Base-by-base conservation (phyloP, 2,888 invertebrate genomes). In the Andrena hattorfiana region DNA sequence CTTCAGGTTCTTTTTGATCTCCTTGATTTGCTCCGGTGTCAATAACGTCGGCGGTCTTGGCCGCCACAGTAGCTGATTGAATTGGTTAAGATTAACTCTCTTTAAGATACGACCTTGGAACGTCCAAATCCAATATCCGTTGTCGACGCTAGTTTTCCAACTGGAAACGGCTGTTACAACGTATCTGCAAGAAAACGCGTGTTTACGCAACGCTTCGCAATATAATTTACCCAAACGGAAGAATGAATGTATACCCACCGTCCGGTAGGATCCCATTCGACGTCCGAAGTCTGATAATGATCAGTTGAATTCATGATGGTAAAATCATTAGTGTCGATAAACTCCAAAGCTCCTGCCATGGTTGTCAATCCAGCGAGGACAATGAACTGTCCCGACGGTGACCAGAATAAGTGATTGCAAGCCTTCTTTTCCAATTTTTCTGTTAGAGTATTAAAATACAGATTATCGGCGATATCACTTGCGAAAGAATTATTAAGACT, bases 261-360 rank as follows among this genome's bases (percentile, higher is more conserved):
- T 1, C 99, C 99, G 2, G 99, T 99, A 1, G 99, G 99, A 94
- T 99, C 99, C 99, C 99, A 99, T 94, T 99, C 99, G 1, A 99
- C 98, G 93, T 99, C 98, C 0, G 99, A 98, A 93, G 97, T 97
- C 92, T 97, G 97, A 94, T 98, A 99, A 94, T 99, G 99, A 94
- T 99, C 99, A 0, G 97, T 97, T 13, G 97, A 96, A 92, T 97
- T 97, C 97, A 99, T 99, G n/a, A 98, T 96, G 6, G 98, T 97
- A 94, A 99, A 99, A 93, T 99, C 99, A 90, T 97, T 97, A 0
- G 99, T 98, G 92, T 99, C 99, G 64, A 99, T 96, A 93, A 99
- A 99, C 94, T 99, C 99, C 88, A 99, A 94, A 7, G 97, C 97
- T 63, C 99, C 99, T 93, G 98, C 97, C 88, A 97, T 97, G 64